Conservation (phyloP, 2,888 invertebrate genomes). For the Idaea dimidiata region DNA sequence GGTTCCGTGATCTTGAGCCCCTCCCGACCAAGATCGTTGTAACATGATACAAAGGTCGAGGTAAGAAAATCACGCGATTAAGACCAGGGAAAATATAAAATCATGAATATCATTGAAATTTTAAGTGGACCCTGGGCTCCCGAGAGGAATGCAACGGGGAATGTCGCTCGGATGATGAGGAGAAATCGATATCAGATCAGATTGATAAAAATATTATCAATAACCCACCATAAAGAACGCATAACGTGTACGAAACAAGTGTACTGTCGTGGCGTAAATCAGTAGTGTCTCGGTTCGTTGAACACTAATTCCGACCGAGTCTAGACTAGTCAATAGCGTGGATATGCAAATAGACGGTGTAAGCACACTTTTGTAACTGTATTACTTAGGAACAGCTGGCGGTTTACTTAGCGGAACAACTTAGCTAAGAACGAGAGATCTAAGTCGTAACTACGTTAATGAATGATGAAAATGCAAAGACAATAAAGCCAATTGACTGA, state of each 20-base stretch:
- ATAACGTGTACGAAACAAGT: conserved; percentile 21
- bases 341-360: conserved; percentile 57
- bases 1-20: too few relatives aligned
- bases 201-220: not conserved
- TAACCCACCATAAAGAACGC: not conserved
- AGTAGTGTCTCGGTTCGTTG: conserved; percentile 49
- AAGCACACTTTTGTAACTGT: conserved; percentile 44
- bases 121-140: too few relatives aligned
- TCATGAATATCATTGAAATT: too few relatives aligned
- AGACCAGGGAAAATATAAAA: too few relatives aligned
- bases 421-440: conserved; percentile 1
- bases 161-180: too few relatives aligned
- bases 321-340: conserved; percentile 64
- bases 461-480: too few relatives aligned
- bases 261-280: conserved; percentile 42
- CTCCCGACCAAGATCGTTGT: too few relatives aligned
- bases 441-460: conserved; percentile 20
- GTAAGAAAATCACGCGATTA: too few relatives aligned
- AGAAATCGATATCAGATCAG: not conserved
- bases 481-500: too few relatives aligned
- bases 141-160: too few relatives aligned
- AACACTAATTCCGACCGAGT: conserved; percentile 56
- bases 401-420: conserved; percentile 2
- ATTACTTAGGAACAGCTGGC: conserved; percentile 22
- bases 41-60: too few relatives aligned